Base-by-base conservation (phyloP, 2,888 invertebrate species). In the Microdon myrmicae region DNA sequence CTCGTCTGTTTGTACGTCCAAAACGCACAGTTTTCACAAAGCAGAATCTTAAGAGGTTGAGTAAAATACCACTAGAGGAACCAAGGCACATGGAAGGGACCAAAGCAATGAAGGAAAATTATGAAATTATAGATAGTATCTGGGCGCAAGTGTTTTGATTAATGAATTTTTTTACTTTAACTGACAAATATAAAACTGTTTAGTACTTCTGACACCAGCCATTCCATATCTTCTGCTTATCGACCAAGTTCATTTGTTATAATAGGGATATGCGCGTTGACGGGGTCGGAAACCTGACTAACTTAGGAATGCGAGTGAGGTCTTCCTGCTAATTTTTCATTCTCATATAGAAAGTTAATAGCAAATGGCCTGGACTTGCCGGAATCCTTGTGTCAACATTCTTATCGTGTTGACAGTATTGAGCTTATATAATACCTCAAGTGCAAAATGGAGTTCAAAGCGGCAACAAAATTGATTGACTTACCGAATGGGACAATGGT, bases 111-210 rank as follows among this genome's bases (percentile, higher is more conserved):
- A 25, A 8, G 22, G 8, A 23, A 48, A 31, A n/a, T 35, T 41
- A n/a, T 37, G 38, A 61, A 44, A 48, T 55, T 28, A 39, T 43
- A 49, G 55, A 55, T 49, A 41, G 29, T 37, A 41, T 60, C n/a
- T 47, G 23, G 13, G 39, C 41, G 35, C 45, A 31, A 12, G 47
- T 10, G 45, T 29, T 64, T 64, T 64, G 61, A 64, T 64, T 56
- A 64, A 64, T 64, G 61, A 64, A 64, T 51, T 64, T 56, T 64
- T 56, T 56, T 47, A 17, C 45, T 31, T 12, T 37, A 35, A 41
- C 31, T 56, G 61, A 64, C 61, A 64, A 56, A 55, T 60, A 56
- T 64, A 51, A 64, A 64, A 64, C 56, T 55, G 56, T 49, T 64
- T 45, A 56, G 51, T 49, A 56, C 61, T 60, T 60, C 54, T 60